Evolutionary conservation across 2,888 invertebrate species (phyloP), one percentile per base, ranked within the genome.

Genomic region (Scaptomyza polygonia): DNA sequence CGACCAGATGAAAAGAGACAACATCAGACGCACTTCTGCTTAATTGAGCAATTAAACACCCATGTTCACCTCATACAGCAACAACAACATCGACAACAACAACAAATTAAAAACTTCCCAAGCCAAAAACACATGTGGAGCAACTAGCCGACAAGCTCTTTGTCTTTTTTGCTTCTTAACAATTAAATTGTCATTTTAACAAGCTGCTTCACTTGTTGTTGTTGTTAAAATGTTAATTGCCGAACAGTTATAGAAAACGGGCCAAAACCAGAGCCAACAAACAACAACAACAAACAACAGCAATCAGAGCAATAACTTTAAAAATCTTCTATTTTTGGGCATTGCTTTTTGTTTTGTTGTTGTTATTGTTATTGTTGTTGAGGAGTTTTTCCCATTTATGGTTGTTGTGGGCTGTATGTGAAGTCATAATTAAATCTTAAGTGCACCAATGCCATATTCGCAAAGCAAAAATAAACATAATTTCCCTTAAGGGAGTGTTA

Each of bases 101-200:
- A 42, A 47, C 58, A 21, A 47, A 47, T 43, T 76, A 72, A 77
- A 67, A 68, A 68, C 32, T 85, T 85, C 88, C 77, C 83, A 85
- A 74, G 86, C 67, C 51, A 67, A 5, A 34, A 7, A 48, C 80
- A 83, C 86, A 88, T 85, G 80, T 85, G 88, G 84, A 84, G 78
- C 88, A 85, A 30, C 34, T 25, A n/a, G 34, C n/a, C 88, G 88
- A 30, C 48, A n/a, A n/a, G 32, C 11, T 8, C 47, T 18, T n/a
- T 21, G 7, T 21, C 32, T n/a, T 21, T 63, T 67, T 79, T 81
- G 74, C 76, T 80, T 77, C 77, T 75, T 82, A 78, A 86, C 89
- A 89, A 88, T 90, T 89, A 89, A 90, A 90, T 89, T 90, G 89
- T 89, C 89, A 88, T 90, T 87, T 89, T 86, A 88, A 86, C 88